Percentiles rank a stretch among this genome's conserved stretches.
These are phyloP conservation scores for Mus spretus DNA, from an alignment of 2,797 vertebrate species.

Conservation along the genomic window DNA sequence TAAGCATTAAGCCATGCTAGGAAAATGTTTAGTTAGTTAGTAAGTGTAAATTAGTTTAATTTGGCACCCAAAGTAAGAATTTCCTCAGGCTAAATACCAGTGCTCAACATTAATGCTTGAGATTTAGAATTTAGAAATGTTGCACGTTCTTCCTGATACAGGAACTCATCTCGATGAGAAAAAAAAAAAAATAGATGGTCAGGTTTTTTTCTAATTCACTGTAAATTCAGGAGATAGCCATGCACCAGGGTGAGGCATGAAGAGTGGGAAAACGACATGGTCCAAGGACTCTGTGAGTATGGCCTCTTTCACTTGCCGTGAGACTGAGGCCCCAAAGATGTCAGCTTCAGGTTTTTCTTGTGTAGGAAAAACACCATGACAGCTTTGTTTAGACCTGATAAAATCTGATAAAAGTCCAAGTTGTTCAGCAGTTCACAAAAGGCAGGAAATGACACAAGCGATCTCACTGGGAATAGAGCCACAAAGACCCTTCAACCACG, in stretches of 20 bases:
- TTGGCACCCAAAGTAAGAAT: slow-evolving; percentile 76
- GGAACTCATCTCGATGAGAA: slow-evolving; percentile 55
- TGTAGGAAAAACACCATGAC: background rate
- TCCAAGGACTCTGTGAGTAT: background rate
- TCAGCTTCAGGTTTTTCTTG: background rate
- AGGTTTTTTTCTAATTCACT: slow-evolving; percentile 41
- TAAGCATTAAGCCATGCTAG: slow-evolving; percentile 60
- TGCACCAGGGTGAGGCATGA: background rate
- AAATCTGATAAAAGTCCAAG: slow-evolving; percentile 16
- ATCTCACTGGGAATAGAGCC: background rate
- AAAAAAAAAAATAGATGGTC: slow-evolving; percentile 16
- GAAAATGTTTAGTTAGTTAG: slow-evolving; percentile 80
- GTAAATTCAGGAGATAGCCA: slow-evolving; percentile 9
- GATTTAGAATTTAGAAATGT: slow-evolving; percentile 77
- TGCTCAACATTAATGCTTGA: slow-evolving; percentile 70
- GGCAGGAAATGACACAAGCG: slow-evolving; percentile 8
- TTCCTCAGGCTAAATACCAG: slow-evolving; percentile 78
- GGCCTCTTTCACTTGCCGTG: background rate
- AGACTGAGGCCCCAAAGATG: background rate
- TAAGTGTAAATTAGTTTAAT: slow-evolving; percentile 83
- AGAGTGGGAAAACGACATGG: background rate
- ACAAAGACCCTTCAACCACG: background rate
- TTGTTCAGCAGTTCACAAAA: slow-evolving; percentile 25
- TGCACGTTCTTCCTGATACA: slow-evolving; percentile 69
- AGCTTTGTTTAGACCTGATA: background rate